These are phyloP conservation scores for Aleiodes testaceus DNA, from an alignment of 2,888 invertebrate species.

Conservation along the genomic window DNA sequence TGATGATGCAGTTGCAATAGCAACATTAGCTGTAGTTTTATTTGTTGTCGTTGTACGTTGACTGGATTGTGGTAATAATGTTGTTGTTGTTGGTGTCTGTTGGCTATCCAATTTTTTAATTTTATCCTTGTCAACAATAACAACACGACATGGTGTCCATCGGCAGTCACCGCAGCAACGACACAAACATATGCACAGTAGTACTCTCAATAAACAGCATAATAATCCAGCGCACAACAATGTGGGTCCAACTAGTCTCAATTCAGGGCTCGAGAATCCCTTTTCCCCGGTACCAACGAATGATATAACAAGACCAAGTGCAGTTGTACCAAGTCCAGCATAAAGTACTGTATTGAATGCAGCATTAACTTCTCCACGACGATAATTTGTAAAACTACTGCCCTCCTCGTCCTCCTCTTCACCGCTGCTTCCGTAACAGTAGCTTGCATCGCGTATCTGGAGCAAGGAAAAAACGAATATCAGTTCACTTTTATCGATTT, in stretches of 20 bases:
- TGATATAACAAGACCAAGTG: conserved; percentile 89
- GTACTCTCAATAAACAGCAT: conserved; percentile 87
- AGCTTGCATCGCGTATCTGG: conserved; percentile 89
- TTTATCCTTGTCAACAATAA: conserved; percentile 56
- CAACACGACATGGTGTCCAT: conserved; percentile 72
- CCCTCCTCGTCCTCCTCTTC: conserved; percentile 76
- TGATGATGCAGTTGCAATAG: conserved; percentile 25
- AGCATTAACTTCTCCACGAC: conserved; percentile 82
- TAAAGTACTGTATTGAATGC: conserved; percentile 89
- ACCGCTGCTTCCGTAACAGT: conserved; percentile 82
- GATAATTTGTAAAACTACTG: conserved; percentile 76
- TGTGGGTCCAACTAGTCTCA: conserved; percentile 90
- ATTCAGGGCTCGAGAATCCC: conserved; percentile 89
- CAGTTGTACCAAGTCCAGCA: conserved; percentile 87
- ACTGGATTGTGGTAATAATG: conserved; percentile 50
- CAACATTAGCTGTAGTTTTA: conserved; percentile 50
- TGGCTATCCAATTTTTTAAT: conserved; percentile 52
- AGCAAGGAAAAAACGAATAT: not conserved
- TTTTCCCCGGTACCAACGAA: conserved; percentile 94
- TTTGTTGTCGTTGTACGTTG: conserved; percentile 52
- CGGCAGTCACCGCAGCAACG: conserved; percentile 83
- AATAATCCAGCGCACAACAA: conserved; percentile 85
- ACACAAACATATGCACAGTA: conserved; percentile 88
- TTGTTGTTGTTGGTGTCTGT: conserved; percentile 46
- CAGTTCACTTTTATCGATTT: not conserved